Evolutionary conservation across 2,113 vertebrate species (phyloP), one percentile per base, ranked within the genome.

Genomic region (Pavo muticus): DNA sequence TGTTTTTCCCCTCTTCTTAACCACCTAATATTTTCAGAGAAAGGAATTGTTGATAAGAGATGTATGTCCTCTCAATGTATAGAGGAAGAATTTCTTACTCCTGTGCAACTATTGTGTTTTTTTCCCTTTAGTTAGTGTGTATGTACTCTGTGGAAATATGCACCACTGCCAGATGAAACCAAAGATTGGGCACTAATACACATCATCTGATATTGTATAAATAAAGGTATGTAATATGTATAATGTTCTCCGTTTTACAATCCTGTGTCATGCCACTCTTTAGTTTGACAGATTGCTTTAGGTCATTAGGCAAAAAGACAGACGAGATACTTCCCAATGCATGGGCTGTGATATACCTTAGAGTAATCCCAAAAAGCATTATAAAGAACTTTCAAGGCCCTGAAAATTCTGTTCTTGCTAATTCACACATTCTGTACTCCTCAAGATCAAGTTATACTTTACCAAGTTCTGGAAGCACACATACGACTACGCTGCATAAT

Each of bases 51-150:
- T 30, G 50, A 59, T 37, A 9, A 60, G 7, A 59, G 24, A 59
- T 6, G 5, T 50, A 21, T 25, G 23, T 10, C 20, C 42, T 80
- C 50, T 45, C n/a, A 44, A 9, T 14, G 25, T 1, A 0, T 24
- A 71, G 45, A 14, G 10, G 52, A 77, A 76, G 6, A 16, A 52
- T 56, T 64, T 88, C 69, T 37, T 25, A 17, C 2, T 40, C 37
- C 61, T 72, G 3, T 11, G 32, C 37, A 1, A 30, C 7, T 61
- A 7, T 20, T 77, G 21, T 48, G 48, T 47, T 47, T 1, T 3
- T 24, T 79, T 88, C 63, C 15, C 21, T 25, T 35, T n/a, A 18
- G 24, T 68, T 29, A 57, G 6, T 37, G 11, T 54, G 45, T 37
- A 54, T 72, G 4, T 20, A 20, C n/a, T 16, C 7, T 45, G 16